A percentile compares a stretch with the other conserved stretches of the same genome.
Evolutionary conservation across 1,140 invertebrate species (phyloP).

Genomic region (Leptopilina boulardi): DNA sequence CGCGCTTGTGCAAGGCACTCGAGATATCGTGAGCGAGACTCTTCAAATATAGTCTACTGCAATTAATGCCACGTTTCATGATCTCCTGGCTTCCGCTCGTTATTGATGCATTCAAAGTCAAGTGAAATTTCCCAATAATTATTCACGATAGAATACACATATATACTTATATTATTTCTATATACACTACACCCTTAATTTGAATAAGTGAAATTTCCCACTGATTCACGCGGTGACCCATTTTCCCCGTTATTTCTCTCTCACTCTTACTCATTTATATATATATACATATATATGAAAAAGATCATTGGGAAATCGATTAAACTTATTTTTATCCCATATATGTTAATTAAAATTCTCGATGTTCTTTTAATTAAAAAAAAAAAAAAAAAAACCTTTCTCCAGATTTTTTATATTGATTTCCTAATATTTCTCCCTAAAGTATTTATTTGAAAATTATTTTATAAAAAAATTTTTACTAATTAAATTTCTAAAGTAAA

Average conservation of each 20-base stretch:
- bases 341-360: neutral
- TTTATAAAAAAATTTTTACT: no score
- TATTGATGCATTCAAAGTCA: constrained; percentile 21
- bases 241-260: neutral
- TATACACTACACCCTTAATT: constrained; percentile 6
- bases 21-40: constrained; percentile 8
- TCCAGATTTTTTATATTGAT: neutral
- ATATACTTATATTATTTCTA: constrained; percentile 9
- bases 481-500: no score
- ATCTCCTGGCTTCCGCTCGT: constrained; percentile 10
- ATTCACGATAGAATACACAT: constrained; percentile 12
- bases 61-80: constrained; percentile 10
- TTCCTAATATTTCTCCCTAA: no score
- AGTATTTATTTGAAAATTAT: no score
- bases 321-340: neutral
- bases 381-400: neutral
- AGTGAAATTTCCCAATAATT: constrained; percentile 16
- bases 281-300: neutral
- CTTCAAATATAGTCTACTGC: constrained; percentile 10
- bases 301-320: neutral
- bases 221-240: constrained; percentile 4
- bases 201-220: constrained; percentile 1
- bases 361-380: neutral
- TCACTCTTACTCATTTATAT: neutral
- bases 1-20: neutral